Conservation (phyloP, 2,113 vertebrate genomes). For the Cheilinus undulatus region DNA sequence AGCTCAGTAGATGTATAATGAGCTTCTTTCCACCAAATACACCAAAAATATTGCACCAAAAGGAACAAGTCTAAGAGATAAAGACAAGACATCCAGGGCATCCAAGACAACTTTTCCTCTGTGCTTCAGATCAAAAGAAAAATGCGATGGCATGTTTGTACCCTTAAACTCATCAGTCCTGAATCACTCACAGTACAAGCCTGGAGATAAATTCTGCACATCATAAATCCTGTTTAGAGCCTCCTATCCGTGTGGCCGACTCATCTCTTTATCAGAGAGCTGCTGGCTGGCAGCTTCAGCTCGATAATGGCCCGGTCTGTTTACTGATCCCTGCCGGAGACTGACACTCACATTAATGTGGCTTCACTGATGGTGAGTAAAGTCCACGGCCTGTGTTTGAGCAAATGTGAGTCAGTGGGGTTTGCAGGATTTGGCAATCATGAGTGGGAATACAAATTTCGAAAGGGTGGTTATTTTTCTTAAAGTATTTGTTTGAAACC, state of each 20-base stretch:
- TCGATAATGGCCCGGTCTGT: slow-evolving; percentile 72
- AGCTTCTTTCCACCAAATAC: not conserved
- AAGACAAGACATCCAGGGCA: not conserved
- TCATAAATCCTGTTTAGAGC: slow-evolving; percentile 58
- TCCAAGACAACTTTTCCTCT: not conserved
- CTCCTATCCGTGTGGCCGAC: not conserved
- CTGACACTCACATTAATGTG: slow-evolving; percentile 67
- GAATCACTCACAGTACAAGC: slow-evolving; percentile 54
- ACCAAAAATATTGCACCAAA: not conserved
- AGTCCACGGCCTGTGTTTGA: slow-evolving; percentile 51
- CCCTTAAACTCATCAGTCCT: slow-evolving; percentile 54
- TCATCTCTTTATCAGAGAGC: slow-evolving; percentile 63
- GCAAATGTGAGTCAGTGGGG: slow-evolving; percentile 1
- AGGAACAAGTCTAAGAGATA: not conserved
- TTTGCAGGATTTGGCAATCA: slow-evolving; percentile 21
- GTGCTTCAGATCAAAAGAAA: slow-evolving; percentile 1
- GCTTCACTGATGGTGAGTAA: slow-evolving; percentile 58
- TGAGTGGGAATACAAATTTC: slow-evolving; percentile 49
- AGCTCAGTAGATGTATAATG: not conserved
- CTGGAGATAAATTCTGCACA: slow-evolving; percentile 60
- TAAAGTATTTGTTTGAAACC: slow-evolving; percentile 1
- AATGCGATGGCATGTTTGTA: slow-evolving; percentile 10
- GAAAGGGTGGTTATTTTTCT: not conserved
- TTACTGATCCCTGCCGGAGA: slow-evolving; percentile 78
- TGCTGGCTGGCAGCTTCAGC: slow-evolving; percentile 62